Percentiles rank a stretch among this genome's conserved stretches.
These are phyloP conservation scores for Philereme vetulata DNA, from an alignment of 2,888 invertebrate genomes.

Conservation along the genomic window DNA sequence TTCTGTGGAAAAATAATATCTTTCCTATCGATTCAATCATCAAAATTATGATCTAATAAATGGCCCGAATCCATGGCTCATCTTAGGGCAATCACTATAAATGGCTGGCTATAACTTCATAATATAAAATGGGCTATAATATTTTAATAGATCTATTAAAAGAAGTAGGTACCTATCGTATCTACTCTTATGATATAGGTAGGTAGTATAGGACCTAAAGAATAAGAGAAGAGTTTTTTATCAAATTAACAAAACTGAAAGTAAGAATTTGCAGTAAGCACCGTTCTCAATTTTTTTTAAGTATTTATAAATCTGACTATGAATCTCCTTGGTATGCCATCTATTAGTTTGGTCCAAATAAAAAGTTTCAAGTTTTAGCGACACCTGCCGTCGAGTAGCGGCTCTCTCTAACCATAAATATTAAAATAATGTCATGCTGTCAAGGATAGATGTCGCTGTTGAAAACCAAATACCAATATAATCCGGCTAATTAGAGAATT, in stretches of 20 bases:
- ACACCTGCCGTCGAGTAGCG: slow-evolving; percentile 26
- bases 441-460: slow-evolving; percentile 11
- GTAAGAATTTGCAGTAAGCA: no score
- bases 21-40: slow-evolving; percentile 20
- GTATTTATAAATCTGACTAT: no score
- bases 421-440: slow-evolving; percentile 8
- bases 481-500: no score
- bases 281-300: no score
- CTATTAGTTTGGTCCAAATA: not conserved
- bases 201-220: no score
- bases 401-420: slow-evolving; percentile 2
- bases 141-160: slow-evolving; percentile 27
- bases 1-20: not conserved
- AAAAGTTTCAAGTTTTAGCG: not conserved
- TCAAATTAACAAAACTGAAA: no score
- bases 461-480: no score
- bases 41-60: slow-evolving; percentile 33
- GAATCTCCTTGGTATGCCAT: not conserved
- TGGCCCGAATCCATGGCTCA: slow-evolving; percentile 33
- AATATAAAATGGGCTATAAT: slow-evolving; percentile 30
- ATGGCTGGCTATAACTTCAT: slow-evolving; percentile 41
- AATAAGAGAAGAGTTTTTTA: no score
- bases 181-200: not conserved
- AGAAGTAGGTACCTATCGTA: not conserved
- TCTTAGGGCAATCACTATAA: slow-evolving; percentile 57